phyloP scores from a whole-genome alignment of 2,113 vertebrate genomes.

The Phylloscopus whistleri region DNA sequence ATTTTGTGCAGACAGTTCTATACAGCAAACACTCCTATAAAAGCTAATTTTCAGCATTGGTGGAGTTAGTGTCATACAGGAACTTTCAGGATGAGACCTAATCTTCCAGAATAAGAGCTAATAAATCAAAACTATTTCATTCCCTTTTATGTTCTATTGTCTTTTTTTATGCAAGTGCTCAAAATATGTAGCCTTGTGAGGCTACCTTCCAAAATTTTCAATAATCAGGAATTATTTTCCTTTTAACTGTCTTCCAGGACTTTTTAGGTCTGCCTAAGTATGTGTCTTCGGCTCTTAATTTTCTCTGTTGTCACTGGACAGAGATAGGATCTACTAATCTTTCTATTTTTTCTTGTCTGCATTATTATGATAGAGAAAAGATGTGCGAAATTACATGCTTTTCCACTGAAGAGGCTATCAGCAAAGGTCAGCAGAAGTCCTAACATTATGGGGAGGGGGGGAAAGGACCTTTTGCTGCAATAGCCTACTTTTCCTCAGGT shows the following conservation, averaged over 20 bases:
- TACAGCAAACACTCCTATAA: background rate
- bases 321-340: background rate
- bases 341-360: background rate
- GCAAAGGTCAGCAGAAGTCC: background rate
- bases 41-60: background rate
- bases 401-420: background rate
- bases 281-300: background rate
- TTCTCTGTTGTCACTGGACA: background rate
- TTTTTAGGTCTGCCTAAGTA: background rate
- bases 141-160: background rate
- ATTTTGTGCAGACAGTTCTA: background rate
- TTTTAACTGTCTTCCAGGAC: background rate
- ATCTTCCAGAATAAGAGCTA: background rate
- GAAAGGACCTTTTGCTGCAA: background rate
- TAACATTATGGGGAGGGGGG: background rate
- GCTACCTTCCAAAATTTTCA: background rate
- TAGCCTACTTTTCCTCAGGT: background rate
- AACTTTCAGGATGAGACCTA: background rate
- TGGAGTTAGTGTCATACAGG: background rate
- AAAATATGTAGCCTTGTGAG: background rate
- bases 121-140: background rate
- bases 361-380: background rate
- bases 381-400: background rate
- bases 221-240: background rate
- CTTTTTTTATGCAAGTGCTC: background rate